Evolutionary conservation across 53 echinoderm and acorn worm species (phyloP).

Genomic region (Temnopleurus reevesii): DNA sequence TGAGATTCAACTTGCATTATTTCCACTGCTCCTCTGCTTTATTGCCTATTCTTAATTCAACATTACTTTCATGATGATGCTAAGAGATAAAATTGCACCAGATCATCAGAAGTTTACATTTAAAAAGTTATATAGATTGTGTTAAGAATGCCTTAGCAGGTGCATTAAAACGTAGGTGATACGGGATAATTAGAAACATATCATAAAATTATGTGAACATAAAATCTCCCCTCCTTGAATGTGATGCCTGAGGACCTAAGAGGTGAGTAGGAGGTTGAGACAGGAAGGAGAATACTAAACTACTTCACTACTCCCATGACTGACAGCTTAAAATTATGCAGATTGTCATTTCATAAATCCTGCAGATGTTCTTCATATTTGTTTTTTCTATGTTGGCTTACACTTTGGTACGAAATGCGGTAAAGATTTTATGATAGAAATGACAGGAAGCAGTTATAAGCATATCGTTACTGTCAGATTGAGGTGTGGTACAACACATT

Average conservation of each 20-base stretch:
- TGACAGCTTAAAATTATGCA: conserved; percentile 25
- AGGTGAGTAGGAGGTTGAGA: neutral
- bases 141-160: too few species aligned
- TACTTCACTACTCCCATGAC: conserved; percentile 9
- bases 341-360: neutral
- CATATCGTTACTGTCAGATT: neutral
- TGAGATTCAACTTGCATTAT: too few species aligned
- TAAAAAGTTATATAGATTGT: too few species aligned
- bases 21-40: too few species aligned
- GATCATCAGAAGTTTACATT: too few species aligned
- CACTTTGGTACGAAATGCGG: neutral
- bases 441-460: neutral
- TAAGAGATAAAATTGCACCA: too few species aligned
- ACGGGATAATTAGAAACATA: too few species aligned
- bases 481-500: neutral
- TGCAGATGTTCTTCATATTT: neutral
- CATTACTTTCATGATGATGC: too few species aligned
- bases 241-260: neutral
- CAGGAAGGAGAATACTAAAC: neutral
- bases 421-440: neutral
- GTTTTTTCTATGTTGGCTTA: neutral
- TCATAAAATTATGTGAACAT: conserved; percentile 12
- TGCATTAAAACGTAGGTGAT: too few species aligned
- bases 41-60: too few species aligned
- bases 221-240: neutral